Percentiles rank a stretch among this genome's conserved stretches.
Evolutionary conservation across 2,888 invertebrate species (phyloP).

Genomic region (Phrixothrix hirtus): DNA sequence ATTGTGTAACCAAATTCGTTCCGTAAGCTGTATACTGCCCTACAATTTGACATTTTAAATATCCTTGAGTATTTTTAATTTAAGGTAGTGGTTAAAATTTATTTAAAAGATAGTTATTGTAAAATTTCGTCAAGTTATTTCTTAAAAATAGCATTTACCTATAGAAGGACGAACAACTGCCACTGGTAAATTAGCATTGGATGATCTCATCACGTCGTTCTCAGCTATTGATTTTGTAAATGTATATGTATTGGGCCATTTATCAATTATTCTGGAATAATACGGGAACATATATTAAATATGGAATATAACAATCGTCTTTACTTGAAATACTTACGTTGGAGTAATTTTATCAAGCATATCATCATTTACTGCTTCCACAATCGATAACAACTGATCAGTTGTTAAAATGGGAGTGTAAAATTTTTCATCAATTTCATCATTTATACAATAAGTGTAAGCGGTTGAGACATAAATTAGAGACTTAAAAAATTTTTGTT

Average conservation of each 20-base stretch:
- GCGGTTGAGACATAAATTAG: background rate
- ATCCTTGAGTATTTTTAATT: no score
- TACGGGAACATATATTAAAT: background rate
- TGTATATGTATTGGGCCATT: background rate
- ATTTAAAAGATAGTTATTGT: no score
- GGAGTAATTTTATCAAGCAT: background rate
- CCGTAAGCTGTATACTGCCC: no score
- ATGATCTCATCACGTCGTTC: background rate
- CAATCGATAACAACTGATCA: background rate
- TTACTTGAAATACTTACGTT: no score
- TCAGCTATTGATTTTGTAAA: background rate
- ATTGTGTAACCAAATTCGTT: no score
- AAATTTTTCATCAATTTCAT: background rate
- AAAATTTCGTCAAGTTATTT: no score
- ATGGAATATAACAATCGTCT: no score
- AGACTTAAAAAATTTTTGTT: background rate
- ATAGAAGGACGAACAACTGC: background rate
- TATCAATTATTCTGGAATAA: background rate
- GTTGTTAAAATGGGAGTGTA: background rate
- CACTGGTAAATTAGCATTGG: background rate
- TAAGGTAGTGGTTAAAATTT: no score
- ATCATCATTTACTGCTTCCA: background rate
- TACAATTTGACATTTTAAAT: no score
- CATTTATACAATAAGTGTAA: background rate
- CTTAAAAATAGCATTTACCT: no score